A percentile compares a stretch with the other conserved stretches of the same genome.
Evolutionary conservation across 2,888 invertebrate species (phyloP).

Genomic region (Rhimphoctona megacephalus): DNA sequence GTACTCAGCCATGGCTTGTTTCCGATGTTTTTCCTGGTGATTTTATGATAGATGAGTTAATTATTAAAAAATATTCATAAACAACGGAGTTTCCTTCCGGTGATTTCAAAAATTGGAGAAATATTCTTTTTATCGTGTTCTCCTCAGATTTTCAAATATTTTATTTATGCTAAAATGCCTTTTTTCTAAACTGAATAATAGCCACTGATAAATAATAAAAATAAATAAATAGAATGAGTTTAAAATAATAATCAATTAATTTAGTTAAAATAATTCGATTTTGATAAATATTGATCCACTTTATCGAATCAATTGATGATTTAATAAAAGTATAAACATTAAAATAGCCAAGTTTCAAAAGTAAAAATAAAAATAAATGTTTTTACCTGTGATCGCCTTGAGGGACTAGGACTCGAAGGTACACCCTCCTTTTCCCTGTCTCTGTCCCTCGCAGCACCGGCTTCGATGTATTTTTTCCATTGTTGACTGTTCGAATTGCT

Average conservation of each 20-base stretch:
- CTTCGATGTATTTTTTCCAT: constrained; percentile 86
- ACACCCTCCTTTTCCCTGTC: constrained; percentile 82
- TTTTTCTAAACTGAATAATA: not conserved
- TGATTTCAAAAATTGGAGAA: not conserved
- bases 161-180: not conserved
- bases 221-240: not conserved
- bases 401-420: constrained; percentile 83
- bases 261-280: not conserved
- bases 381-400: constrained; percentile 82
- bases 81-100: not conserved
- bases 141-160: not conserved
- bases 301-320: not conserved
- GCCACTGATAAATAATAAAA: not conserved
- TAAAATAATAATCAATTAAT: not conserved
- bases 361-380: not conserved
- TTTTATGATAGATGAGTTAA: constrained; percentile 8
- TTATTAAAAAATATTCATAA: not conserved
- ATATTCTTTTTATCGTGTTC: not conserved
- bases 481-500: constrained; percentile 84
- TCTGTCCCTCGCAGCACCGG: constrained; percentile 82
- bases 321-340: not conserved
- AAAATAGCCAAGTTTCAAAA: not conserved
- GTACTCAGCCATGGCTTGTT: constrained; percentile 83
- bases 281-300: too few relatives aligned
- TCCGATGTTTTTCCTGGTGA: constrained; percentile 81